These are phyloP conservation scores for Drosophila funebris DNA, from an alignment of 1,140 invertebrate species.

Conservation along the genomic window DNA sequence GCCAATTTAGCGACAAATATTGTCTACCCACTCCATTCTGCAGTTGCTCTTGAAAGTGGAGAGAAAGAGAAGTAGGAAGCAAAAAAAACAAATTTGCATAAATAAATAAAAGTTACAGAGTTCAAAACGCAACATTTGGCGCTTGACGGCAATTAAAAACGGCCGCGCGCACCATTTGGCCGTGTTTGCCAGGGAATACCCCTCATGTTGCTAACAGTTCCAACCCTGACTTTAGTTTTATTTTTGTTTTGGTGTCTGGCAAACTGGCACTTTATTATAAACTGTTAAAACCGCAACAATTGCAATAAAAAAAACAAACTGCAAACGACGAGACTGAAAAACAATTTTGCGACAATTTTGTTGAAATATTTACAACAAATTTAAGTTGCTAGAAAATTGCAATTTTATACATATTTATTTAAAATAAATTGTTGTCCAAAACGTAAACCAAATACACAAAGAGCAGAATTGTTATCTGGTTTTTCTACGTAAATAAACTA, in stretches of 20 bases:
- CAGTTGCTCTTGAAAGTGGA: background rate
- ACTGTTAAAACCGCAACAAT: conserved; percentile 67
- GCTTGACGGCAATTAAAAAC: conserved; percentile 72
- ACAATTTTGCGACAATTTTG: background rate
- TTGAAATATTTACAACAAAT: background rate
- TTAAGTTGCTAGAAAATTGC: background rate
- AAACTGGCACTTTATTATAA: conserved; percentile 67
- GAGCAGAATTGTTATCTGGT: background rate
- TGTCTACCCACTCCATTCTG: conserved; percentile 25
- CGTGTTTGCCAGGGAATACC: conserved; percentile 20
- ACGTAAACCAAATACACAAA: background rate
- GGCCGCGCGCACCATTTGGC: conserved; percentile 47
- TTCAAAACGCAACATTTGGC: conserved; percentile 70
- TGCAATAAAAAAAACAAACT: conserved; percentile 31
- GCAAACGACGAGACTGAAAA: background rate
- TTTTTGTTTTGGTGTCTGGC: conserved; percentile 59
- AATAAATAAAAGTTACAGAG: conserved; percentile 76
- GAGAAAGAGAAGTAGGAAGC: background rate
- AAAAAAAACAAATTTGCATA: conserved; percentile 67
- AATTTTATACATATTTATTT: background rate
- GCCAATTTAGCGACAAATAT: conserved; percentile 73
- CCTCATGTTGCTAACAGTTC: background rate
- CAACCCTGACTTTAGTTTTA: conserved; percentile 9
- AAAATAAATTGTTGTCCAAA: background rate
- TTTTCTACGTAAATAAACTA: conserved; percentile 1